phyloP scores from a whole-genome alignment of 2,113 vertebrate genomes.

The Microtus ochrogaster region DNA sequence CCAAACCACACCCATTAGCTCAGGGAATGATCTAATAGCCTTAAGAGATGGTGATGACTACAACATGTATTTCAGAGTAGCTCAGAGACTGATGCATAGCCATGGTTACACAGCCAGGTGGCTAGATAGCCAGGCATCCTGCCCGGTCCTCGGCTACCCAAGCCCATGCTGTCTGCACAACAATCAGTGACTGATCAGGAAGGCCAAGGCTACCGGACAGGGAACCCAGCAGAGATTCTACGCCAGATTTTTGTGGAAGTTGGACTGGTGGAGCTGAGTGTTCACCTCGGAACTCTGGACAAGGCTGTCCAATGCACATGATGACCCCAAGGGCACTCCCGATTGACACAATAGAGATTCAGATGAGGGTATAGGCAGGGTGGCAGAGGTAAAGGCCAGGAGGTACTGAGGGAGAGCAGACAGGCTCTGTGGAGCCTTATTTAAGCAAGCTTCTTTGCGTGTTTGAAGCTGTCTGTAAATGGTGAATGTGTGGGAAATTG shows the following conservation, averaged over 20 bases:
- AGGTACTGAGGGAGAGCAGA: neutral
- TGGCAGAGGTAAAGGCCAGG: neutral
- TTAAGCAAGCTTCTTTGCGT: neutral
- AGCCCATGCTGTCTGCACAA: neutral
- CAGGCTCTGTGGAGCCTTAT: neutral
- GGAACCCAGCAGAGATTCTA: neutral
- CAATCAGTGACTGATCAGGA: neutral
- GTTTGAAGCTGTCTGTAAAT: conserved; percentile 14
- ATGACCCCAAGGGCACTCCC: neutral
- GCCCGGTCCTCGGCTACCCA: neutral
- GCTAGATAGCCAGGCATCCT: neutral
- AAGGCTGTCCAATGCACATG: conserved; percentile 38
- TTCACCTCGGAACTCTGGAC: neutral
- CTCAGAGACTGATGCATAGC: neutral
- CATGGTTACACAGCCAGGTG: conserved; percentile 1
- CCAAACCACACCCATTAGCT: neutral
- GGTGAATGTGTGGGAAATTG: neutral
- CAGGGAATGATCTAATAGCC: neutral
- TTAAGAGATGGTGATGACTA: neutral
- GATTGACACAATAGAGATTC: neutral
- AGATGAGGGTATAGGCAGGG: neutral
- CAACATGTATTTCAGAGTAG: neutral
- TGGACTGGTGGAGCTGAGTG: neutral
- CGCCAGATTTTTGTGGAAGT: neutral
- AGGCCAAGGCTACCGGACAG: conserved; percentile 1